Conservation (phyloP, 2,797 vertebrate genomes). For the Hydrolagus colliei region DNA sequence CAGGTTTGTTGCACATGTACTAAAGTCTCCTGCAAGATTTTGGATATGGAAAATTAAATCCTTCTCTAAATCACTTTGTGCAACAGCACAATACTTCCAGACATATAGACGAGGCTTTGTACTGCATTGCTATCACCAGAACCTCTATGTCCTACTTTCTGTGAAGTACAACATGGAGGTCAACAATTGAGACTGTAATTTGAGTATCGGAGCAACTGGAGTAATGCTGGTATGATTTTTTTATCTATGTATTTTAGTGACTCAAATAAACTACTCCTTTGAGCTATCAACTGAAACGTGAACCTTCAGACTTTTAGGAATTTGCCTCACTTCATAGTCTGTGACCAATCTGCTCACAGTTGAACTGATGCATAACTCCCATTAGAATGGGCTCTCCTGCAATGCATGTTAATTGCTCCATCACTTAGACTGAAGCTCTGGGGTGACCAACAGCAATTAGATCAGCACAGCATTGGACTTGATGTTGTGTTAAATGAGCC, state of each 20-base stretch:
- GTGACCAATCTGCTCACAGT: not conserved
- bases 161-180: not conserved
- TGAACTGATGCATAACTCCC: not conserved
- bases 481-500: not conserved
- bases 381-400: not conserved
- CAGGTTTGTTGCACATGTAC: too few species aligned
- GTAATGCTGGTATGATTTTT: not conserved
- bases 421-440: not conserved
- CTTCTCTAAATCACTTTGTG: too few species aligned
- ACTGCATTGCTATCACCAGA: too few species aligned
- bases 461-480: not conserved
- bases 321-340: not conserved
- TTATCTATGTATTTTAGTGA: not conserved
- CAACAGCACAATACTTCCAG: too few species aligned
- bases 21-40: too few species aligned
- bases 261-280: not conserved
- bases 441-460: not conserved
- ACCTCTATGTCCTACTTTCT: too few species aligned
- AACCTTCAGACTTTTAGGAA: not conserved
- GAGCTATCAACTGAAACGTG: not conserved
- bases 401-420: not conserved
- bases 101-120: too few species aligned
- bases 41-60: too few species aligned
- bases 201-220: not conserved
- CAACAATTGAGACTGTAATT: not conserved